Evolutionary conservation across 2,888 invertebrate genomes (phyloP).

Genomic region (Pristionchus entomophagus): DNA sequence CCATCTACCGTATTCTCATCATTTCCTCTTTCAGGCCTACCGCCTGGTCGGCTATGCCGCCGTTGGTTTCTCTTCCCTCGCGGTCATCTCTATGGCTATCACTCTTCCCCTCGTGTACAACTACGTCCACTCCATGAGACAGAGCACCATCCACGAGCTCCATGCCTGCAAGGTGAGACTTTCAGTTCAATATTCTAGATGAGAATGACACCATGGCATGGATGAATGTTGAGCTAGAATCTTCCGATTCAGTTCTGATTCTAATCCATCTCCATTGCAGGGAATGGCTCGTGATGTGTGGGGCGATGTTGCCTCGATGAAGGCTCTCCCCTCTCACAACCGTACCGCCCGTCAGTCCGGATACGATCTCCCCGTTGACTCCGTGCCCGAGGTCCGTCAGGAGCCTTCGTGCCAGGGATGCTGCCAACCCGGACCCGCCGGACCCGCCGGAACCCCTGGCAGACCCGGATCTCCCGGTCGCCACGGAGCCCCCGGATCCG

Average conservation of each 20-base stretch:
- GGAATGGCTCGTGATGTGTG: slow-evolving; percentile 39
- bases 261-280: not conserved
- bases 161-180: slow-evolving; percentile 1
- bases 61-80: slow-evolving; percentile 23
- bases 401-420: slow-evolving; percentile 37
- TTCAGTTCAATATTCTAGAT: not conserved
- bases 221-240: not conserved
- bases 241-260: not conserved
- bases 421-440: slow-evolving; percentile 32
- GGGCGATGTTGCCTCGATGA: slow-evolving; percentile 25
- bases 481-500: slow-evolving; percentile 33
- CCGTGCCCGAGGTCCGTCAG: slow-evolving; percentile 25
- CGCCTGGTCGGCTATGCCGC: slow-evolving; percentile 29
- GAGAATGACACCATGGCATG: no score
- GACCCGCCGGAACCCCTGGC: slow-evolving; percentile 23
- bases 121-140: not conserved
- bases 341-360: slow-evolving; percentile 36
- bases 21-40: not conserved
- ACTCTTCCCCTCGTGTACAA: slow-evolving; percentile 40
- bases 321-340: slow-evolving; percentile 32
- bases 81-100: slow-evolving; percentile 14
- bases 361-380: slow-evolving; percentile 33
- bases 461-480: slow-evolving; percentile 32
- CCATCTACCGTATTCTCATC: not conserved
- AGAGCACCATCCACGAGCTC: slow-evolving; percentile 19